phyloP scores from a whole-genome alignment of 2,888 invertebrate genomes.

The Macrophya alboannulata region DNA sequence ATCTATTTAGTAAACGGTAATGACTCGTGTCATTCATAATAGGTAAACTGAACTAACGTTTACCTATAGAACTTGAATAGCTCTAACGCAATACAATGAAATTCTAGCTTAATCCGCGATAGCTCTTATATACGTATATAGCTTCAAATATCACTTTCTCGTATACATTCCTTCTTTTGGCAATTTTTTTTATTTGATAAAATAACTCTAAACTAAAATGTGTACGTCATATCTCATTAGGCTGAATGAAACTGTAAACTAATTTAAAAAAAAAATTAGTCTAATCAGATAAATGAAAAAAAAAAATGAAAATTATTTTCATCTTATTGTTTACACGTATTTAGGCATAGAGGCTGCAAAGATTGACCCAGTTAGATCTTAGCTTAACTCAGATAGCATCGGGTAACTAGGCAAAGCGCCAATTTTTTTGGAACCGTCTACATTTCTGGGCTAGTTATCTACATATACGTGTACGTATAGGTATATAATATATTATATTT shows the following conservation, averaged over 20 bases:
- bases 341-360: not conserved
- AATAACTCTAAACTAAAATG: no score
- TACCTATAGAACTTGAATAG: no score
- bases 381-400: slow-evolving; percentile 9
- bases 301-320: not conserved
- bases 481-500: not conserved
- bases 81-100: no score
- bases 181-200: no score
- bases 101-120: no score
- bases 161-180: no score
- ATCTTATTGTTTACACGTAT: not conserved
- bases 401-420: slow-evolving; percentile 31
- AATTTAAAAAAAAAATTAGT: not conserved
- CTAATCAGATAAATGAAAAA: not conserved
- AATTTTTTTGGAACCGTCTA: slow-evolving; percentile 41
- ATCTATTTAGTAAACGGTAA: no score
- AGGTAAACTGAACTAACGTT: no score
- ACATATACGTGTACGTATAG: not conserved
- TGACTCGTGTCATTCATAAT: no score
- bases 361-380: slow-evolving; percentile 20
- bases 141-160: no score
- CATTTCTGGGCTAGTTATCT: slow-evolving; percentile 31
- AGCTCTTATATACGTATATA: no score
- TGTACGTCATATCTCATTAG: not conserved
- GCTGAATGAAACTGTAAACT: not conserved